Base-by-base conservation (phyloP, 1,140 invertebrate species). In the Maniola jurtina region DNA sequence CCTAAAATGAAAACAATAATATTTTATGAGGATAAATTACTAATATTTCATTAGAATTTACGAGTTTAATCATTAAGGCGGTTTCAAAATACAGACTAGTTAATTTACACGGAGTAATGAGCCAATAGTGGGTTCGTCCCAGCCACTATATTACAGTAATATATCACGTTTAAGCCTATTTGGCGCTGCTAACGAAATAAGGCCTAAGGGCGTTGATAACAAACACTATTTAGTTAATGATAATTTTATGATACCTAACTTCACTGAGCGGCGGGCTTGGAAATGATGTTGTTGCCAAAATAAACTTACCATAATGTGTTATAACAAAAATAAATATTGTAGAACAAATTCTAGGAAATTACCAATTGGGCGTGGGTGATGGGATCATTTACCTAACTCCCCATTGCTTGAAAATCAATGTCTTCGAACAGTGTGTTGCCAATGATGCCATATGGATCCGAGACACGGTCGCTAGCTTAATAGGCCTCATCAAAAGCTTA, bases 111-210 rank as follows among this genome's bases (percentile, higher is more conserved):
- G n/a, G 60, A 50, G 60, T 54, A 62, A 62, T 54, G 60, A 54
- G 48, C 8, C 48, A 38, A 54, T 54, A 52, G 48, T 62, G n/a
- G 60, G 35, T 13, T 52, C 35, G 14, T 38, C 36, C 58, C 5
- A 42, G 13, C 48, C 60, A 36, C 36, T 62, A 62, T 54, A 62
- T 54, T 62, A 54, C 60, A 38, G 33, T 38, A n/a, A 62, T 62
- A 62, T 50, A 62, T 62, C 60, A 62, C 47, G 34, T 47, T 54
- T 54, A 62, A 62, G 60, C 48, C 60, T 62, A 62, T 62, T 62
- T 62, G 48, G 34, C 60, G 33, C 25, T 54, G 47, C 40, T 62
- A 33, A 62, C 48, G 60, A 62, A 54, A 62, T 55, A 55, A 34
- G 52, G 60, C 34, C 60, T 52, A 52, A 38, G 15, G 60, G 48